phyloP scores from a whole-genome alignment of 2,888 invertebrate species.

The Spodoptera picta region DNA sequence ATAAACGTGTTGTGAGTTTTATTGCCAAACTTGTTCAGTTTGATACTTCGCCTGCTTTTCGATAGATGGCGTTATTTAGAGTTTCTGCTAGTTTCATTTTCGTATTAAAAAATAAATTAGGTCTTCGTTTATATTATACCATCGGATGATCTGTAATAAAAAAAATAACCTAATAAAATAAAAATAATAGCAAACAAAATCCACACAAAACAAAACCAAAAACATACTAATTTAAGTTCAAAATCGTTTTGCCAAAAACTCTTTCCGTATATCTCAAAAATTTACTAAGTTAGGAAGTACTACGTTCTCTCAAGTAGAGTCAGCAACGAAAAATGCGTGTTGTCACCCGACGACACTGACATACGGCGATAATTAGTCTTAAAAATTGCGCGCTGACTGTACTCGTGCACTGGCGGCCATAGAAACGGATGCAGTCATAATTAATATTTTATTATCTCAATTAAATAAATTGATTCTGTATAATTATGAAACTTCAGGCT shows the following conservation, averaged over 20 bases:
- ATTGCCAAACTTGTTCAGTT: too few relatives aligned
- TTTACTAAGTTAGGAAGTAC: slow-evolving; percentile 9
- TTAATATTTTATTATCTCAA: not conserved
- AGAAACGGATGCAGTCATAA: slow-evolving; percentile 12
- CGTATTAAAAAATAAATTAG: too few relatives aligned
- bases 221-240: not conserved
- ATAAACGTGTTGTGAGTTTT: too few relatives aligned
- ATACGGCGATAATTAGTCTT: slow-evolving; percentile 79
- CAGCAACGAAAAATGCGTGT: slow-evolving; percentile 67
- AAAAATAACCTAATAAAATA: too few relatives aligned
- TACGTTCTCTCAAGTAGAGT: slow-evolving; percentile 21
- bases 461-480: too few relatives aligned
- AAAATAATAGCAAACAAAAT: too few relatives aligned
- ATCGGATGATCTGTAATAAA: too few relatives aligned
- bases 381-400: slow-evolving; percentile 77
- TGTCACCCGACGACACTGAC: slow-evolving; percentile 74
- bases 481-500: too few relatives aligned
- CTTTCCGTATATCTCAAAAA: slow-evolving; percentile 3
- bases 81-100: not conserved
- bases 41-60: not conserved
- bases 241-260: slow-evolving; percentile 1
- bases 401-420: slow-evolving; percentile 63
- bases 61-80: slow-evolving; percentile 22
- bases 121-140: too few relatives aligned
- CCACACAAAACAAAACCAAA: slow-evolving; percentile 5